These are phyloP conservation scores for Euclidia mi DNA, from an alignment of 2,888 invertebrate species.

Conservation along the genomic window DNA sequence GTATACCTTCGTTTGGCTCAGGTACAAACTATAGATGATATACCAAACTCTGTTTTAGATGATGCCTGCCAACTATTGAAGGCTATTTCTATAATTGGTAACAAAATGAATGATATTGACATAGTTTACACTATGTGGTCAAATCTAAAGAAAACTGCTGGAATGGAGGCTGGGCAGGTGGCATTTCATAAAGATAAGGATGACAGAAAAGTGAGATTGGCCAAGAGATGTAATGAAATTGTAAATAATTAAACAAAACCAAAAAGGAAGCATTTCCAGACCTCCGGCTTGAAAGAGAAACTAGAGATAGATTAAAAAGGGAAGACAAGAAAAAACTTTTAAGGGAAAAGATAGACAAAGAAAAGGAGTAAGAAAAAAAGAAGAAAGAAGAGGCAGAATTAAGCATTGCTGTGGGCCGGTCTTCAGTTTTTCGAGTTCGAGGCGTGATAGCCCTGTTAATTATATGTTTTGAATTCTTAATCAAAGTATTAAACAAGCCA, in stretches of 20 bases:
- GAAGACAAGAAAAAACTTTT: conserved; percentile 95
- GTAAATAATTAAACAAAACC: conserved; percentile 98
- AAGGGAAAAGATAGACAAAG: conserved; percentile 94
- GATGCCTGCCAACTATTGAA: conserved; percentile 99
- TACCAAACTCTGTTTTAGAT: conserved; percentile 97
- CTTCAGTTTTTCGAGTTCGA: too few species aligned
- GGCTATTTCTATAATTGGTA: conserved; percentile 98
- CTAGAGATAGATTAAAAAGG: conserved; percentile 95
- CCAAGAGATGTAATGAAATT: conserved; percentile 96
- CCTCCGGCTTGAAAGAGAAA: conserved; percentile 95
- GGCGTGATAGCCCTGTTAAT: too few species aligned
- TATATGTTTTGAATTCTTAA: too few species aligned
- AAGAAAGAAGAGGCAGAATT: conserved; percentile 95
- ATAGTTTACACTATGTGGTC: conserved; percentile 99
- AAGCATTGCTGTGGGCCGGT: too few species aligned
- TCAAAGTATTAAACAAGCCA: too few species aligned
- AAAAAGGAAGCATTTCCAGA: conserved; percentile 94
- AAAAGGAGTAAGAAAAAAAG: conserved; percentile 94
- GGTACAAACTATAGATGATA: conserved; percentile 97
- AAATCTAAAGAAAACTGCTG: conserved; percentile 98
- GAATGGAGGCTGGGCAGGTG: conserved; percentile 99
- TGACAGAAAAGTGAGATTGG: conserved; percentile 96
- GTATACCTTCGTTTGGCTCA: conserved; percentile 97
- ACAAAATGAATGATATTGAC: conserved; percentile 99
- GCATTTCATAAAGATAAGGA: conserved; percentile 97